Conservation (phyloP, 2,113 vertebrate species). For the Misgurnus anguillicaudatus region DNA sequence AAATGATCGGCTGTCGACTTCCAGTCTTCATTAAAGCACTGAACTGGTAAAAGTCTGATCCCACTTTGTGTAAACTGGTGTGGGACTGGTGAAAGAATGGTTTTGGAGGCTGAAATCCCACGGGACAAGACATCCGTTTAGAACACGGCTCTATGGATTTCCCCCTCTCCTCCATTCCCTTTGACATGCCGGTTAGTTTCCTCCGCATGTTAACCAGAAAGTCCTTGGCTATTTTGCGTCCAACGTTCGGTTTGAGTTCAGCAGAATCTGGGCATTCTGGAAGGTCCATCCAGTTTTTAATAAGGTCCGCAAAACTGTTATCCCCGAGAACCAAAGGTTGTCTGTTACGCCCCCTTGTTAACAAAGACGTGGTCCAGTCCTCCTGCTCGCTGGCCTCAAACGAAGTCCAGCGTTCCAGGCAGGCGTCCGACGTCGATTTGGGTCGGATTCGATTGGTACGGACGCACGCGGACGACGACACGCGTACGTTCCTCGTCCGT, state of each 20-base stretch:
- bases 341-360: conserved; percentile 90
- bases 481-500: conserved; percentile 73
- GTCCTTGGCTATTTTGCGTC: conserved; percentile 84
- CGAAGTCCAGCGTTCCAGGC: conserved; percentile 89
- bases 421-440: conserved; percentile 93
- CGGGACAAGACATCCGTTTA: conserved; percentile 90
- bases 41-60: conserved; percentile 84
- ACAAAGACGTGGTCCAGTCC: conserved; percentile 90
- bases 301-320: conserved; percentile 96
- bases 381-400: conserved; percentile 78
- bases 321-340: conserved; percentile 93
- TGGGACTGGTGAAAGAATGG: conserved; percentile 90
- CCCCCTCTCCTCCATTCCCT: conserved; percentile 66
- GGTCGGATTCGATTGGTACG: conserved; percentile 80
- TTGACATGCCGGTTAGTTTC: conserved; percentile 82
- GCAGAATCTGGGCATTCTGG: conserved; percentile 82
- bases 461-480: conserved; percentile 78
- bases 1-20: conserved; percentile 96
- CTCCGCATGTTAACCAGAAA: conserved; percentile 89
- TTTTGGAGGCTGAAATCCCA: conserved; percentile 77
- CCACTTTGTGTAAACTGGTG: conserved; percentile 81
- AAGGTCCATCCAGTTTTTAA: conserved; percentile 99
- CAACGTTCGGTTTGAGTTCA: conserved; percentile 62
- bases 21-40: conserved; percentile 91
- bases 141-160: conserved; percentile 60